Base-by-base conservation (phyloP, 2,113 vertebrate genomes). In the Osmerus eperlanus region DNA sequence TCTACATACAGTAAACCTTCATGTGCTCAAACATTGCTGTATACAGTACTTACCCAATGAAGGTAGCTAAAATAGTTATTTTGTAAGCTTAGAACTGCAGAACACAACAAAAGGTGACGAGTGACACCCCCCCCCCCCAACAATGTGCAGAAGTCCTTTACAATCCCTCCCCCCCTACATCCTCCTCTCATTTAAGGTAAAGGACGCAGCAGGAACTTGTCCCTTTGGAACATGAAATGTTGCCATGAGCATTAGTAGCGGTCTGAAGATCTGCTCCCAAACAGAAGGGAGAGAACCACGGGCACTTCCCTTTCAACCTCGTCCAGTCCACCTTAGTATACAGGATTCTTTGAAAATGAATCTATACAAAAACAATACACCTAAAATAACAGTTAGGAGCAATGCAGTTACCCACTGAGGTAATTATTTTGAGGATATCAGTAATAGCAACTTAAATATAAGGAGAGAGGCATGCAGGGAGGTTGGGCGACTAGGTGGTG, bases 351-450 rank as follows among this genome's bases (percentile, higher is more conserved):
- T 47, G 69, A 72, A 58, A 73, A 79, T 72, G 85, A 82, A 47
- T 78, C 80, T 78, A 75, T 82, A 81, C 86, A 89, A 60, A 90
- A 91, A 88, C 86, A 75, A 84, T 72, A 75, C 82, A 86, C 78
- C 85, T 84, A 90, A 88, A 90, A 88, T 79, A 84, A 80, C 60
- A 63, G 14, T 73, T 23, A 12, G 3, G 76, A 86, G 84, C 75
- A 84, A 87, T 87, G 78, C 78, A 76, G 65, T 79, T 13, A 64
- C 76, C 78, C 78, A 82, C 74, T 78, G 75, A 28, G 78, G 78
- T 76, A 77, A 82, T 75, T 77, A 75, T 67, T 82, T 62, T 68
- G 78, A 85, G 71, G 71, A 80, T 78, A 76, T 36, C 75, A 76
- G 65, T 77, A 79, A 86, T 80, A 75, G 70, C 59, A 82, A 80